These are phyloP conservation scores for Picus viridis DNA, from an alignment of 2,797 vertebrate genomes.

Conservation along the genomic window DNA sequence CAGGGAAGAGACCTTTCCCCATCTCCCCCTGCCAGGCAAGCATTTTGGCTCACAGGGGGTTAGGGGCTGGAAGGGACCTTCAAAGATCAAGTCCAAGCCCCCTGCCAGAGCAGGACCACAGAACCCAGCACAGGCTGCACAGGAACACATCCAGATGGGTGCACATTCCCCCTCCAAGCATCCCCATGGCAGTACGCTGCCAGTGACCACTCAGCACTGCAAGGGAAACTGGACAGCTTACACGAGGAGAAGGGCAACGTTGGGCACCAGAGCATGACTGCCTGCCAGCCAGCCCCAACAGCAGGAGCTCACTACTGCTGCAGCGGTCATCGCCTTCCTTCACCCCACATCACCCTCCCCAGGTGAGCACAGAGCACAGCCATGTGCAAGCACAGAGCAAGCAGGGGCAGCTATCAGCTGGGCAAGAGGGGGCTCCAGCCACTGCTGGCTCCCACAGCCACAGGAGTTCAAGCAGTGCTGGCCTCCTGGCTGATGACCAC, in stretches of 20 bases:
- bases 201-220: not conserved
- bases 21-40: not conserved
- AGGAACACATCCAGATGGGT: no score
- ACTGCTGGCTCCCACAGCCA: not conserved
- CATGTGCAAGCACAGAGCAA: not conserved
- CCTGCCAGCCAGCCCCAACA: not conserved
- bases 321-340: not conserved
- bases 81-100: no score
- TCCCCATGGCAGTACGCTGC: not conserved
- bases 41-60: no score
- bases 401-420: not conserved
- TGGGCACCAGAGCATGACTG: not conserved
- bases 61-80: no score
- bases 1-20: not conserved
- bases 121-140: no score
- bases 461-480: not conserved
- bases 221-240: not conserved
- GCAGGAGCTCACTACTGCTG: not conserved
- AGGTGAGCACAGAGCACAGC: not conserved
- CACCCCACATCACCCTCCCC: not conserved
- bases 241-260: not conserved
- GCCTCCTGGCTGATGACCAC: not conserved
- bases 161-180: not conserved
- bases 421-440: not conserved
- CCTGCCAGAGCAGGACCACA: no score